A percentile compares a stretch with the other conserved stretches of the same genome.
Conservation (phyloP, 1,140 invertebrate genomes). For the Daktulosphaira vitifoliae region DNA sequence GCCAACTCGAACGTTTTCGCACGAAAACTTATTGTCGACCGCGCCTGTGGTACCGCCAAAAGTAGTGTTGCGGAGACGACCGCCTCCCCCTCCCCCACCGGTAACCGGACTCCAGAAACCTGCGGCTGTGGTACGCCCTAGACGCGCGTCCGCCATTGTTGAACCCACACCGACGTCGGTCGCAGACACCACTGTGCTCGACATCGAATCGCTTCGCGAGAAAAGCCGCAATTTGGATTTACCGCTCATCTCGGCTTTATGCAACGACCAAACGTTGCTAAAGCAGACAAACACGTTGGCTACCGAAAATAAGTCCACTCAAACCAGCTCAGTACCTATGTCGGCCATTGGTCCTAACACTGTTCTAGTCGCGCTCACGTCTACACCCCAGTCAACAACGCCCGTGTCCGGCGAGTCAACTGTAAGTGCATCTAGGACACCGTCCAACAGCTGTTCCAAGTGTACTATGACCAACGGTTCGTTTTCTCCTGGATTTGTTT, state of each 20-base stretch:
- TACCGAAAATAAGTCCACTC: constrained; percentile 54
- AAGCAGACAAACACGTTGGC: constrained; percentile 75
- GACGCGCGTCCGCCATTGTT: neutral
- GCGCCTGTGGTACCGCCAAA: constrained; percentile 15
- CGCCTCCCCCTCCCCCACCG: constrained; percentile 62
- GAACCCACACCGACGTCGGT: constrained; percentile 33
- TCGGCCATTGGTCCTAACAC: neutral
- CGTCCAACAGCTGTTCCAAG: too few relatives aligned
- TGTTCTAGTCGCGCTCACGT: neutral
- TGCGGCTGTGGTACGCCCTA: neutral
- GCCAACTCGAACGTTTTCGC: constrained; percentile 54
- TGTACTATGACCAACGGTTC: too few relatives aligned
- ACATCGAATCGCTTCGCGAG: constrained; percentile 70
- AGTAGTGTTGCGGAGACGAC: constrained; percentile 33
- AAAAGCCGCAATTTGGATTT: constrained; percentile 79
- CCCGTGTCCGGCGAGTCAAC: neutral
- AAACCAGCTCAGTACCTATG: neutral
- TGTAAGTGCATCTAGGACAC: too few relatives aligned
- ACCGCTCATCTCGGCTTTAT: constrained; percentile 78
- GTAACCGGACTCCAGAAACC: constrained; percentile 8
- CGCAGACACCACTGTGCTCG: constrained; percentile 50
- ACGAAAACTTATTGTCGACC: constrained; percentile 60
- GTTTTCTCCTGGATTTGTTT: too few relatives aligned
- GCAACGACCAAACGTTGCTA: constrained; percentile 74
- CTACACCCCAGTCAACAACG: neutral